Base-by-base conservation (phyloP, 2,797 vertebrate species). In the Halcyon smyrnensis region DNA sequence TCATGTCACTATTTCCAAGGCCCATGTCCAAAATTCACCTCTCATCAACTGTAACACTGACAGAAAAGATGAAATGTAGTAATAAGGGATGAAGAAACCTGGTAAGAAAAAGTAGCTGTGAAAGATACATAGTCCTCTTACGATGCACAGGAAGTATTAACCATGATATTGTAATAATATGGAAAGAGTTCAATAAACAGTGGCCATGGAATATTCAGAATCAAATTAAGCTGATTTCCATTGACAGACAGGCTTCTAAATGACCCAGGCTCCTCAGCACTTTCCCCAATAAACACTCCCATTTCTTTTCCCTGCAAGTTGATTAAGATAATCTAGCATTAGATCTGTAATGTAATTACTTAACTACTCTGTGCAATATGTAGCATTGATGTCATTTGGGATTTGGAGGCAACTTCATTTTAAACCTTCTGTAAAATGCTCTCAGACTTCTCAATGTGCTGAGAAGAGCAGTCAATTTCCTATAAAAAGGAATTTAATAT, bases 351-450 rank as follows among this genome's bases (percentile, higher is more conserved):
- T 59, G 50, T 71, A 86, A 91, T 92, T 89, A 69, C 70, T 53
- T 67, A 84, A 82, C 25, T 90, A 50, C 60, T 34, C 28, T 15
- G 46, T 95, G 80, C 28, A 67, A 43, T 86, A 48, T 50, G 48
- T 93, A 68, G 15, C 69, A 78, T 21, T 73, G 74, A 53, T 70
- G 24, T 24, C 1, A 15, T 76, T 79, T 86, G 69, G 78, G 45
- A 91, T 90, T 94, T 89, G 39, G 70, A 92, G 25, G 57, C 51
- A 84, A 73, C 74, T 90, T 89, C 19, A 34, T 87, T 92, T 69
- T 65, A 86, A 95, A 51, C 1, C 15, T 94, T 82, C 63, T 59
- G n/a, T 71, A 79, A 90, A 79, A 62, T 76, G 56, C 46, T 82
- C 60, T 84, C 46, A 71, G 71, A 34, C 46, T 77, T 95, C 19